A percentile compares a stretch with the other conserved stretches of the same genome.
phyloP scores from a whole-genome alignment of 2,888 invertebrate genomes.

The Xestobium rufovillosum region DNA sequence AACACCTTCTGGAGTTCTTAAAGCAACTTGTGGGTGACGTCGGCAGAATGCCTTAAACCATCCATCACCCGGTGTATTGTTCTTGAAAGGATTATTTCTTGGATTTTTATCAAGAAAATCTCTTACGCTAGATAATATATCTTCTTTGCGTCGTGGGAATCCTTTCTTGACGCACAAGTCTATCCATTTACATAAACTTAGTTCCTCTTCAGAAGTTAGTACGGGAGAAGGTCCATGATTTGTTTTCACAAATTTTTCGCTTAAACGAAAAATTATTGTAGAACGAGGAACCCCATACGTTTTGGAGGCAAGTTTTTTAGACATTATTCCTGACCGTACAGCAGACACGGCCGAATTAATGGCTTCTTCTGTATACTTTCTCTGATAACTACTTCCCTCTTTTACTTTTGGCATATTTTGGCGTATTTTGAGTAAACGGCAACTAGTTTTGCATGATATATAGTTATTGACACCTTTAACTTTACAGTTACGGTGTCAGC shows the following conservation, averaged over 20 bases:
- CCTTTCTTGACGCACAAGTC: slow-evolving; percentile 5
- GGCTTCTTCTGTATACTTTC: neutral
- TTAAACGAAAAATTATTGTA: slow-evolving; percentile 5
- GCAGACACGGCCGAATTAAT: neutral
- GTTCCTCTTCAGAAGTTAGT: slow-evolving; percentile 6
- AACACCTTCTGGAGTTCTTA: slow-evolving; percentile 24
- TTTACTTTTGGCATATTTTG: slow-evolving; percentile 1
- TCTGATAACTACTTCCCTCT: neutral
- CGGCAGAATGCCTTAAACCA: slow-evolving; percentile 23
- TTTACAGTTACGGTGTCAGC: no score
- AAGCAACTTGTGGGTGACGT: slow-evolving; percentile 20
- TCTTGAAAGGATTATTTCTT: slow-evolving; percentile 11
- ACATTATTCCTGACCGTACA: neutral
- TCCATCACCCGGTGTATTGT: slow-evolving; percentile 17
- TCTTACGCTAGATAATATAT: slow-evolving; percentile 9
- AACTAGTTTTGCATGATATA: no score
- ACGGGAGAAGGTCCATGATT: slow-evolving; percentile 5
- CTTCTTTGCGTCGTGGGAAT: slow-evolving; percentile 4
- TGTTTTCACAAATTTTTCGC: slow-evolving; percentile 6
- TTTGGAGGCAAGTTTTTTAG: slow-evolving; percentile 1
- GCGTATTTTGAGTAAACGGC: no score
- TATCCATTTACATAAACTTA: slow-evolving; percentile 7
- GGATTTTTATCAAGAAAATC: slow-evolving; percentile 11
- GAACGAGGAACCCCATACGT: slow-evolving; percentile 4
- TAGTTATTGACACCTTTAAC: no score